phyloP scores from a whole-genome alignment of 2,113 vertebrate genomes.

The Brachyhypopomus occidentalis region DNA sequence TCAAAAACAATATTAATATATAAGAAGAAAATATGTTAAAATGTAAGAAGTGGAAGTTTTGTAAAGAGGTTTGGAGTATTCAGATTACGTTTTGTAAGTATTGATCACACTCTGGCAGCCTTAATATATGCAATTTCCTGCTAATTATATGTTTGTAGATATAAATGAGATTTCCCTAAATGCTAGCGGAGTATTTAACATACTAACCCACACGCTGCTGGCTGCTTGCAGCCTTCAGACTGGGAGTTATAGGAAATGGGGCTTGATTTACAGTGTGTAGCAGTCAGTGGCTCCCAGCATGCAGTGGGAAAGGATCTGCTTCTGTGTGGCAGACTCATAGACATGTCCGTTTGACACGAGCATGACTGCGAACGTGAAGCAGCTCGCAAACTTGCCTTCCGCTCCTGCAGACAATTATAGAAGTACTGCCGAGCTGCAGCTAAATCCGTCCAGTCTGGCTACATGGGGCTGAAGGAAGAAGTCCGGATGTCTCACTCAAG shows the following conservation, averaged over 20 bases:
- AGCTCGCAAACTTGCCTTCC: not conserved
- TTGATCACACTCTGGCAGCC: no score
- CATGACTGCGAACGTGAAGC: constrained; percentile 1
- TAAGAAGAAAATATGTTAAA: no score
- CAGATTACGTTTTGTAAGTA: no score
- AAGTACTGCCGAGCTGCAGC: not conserved
- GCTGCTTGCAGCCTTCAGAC: not conserved
- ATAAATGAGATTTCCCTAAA: not conserved
- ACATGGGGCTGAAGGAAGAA: not conserved
- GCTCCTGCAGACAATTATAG: constrained; percentile 14
- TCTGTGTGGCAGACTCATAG: not conserved
- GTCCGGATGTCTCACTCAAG: not conserved
- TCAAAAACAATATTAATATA: no score
- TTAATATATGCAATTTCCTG: no score
- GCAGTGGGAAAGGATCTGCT: constrained; percentile 4
- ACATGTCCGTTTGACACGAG: constrained; percentile 25
- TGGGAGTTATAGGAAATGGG: not conserved
- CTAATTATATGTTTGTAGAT: not conserved
- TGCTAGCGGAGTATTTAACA: not conserved
- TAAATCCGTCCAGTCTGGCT: constrained; percentile 17
- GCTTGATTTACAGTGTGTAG: constrained; percentile 16
- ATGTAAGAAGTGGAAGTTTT: no score
- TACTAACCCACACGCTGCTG: not conserved
- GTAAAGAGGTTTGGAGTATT: no score
- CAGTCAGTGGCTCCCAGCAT: not conserved